phyloP scores from a whole-genome alignment of 2,113 vertebrate species.

The Orycteropus afer region DNA sequence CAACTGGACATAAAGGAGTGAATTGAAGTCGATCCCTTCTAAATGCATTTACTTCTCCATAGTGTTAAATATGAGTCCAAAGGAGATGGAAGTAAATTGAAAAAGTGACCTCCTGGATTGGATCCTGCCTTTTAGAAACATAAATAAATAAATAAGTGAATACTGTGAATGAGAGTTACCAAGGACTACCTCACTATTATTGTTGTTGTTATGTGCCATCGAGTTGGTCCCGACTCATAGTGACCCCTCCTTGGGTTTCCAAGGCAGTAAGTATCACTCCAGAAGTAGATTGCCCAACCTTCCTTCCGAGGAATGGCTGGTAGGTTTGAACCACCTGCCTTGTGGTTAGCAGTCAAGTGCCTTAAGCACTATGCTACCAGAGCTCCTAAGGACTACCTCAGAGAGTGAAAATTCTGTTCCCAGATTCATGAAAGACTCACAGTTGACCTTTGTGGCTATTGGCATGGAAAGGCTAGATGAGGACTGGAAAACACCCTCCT shows the following conservation, averaged over 20 bases:
- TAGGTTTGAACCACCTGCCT: too few relatives aligned
- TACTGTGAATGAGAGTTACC: not conserved
- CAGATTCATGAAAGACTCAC: not conserved
- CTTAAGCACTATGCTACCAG: too few relatives aligned
- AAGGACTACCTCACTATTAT: not conserved
- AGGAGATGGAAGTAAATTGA: not conserved
- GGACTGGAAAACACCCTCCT: not conserved
- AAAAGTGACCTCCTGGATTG: not conserved
- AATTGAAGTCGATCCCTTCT: not conserved
- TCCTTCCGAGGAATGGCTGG: too few relatives aligned
- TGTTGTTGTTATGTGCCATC: too few relatives aligned
- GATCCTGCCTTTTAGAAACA: not conserved
- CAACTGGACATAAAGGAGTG: not conserved
- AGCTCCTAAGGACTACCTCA: not conserved
- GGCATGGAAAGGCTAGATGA: not conserved
- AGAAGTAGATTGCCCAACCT: too few relatives aligned
- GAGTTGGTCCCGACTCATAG: too few relatives aligned
- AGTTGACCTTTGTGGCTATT: not conserved
- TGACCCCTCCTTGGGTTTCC: too few relatives aligned
- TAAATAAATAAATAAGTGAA: not conserved
- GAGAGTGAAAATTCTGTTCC: not conserved
- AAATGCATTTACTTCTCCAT: conserved; percentile 1
- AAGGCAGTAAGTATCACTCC: too few relatives aligned
- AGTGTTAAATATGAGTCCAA: not conserved
- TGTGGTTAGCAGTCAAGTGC: too few relatives aligned